These are phyloP conservation scores for Brienomyrus longianalis DNA, from an alignment of 2,113 vertebrate genomes.

Conservation along the genomic window DNA sequence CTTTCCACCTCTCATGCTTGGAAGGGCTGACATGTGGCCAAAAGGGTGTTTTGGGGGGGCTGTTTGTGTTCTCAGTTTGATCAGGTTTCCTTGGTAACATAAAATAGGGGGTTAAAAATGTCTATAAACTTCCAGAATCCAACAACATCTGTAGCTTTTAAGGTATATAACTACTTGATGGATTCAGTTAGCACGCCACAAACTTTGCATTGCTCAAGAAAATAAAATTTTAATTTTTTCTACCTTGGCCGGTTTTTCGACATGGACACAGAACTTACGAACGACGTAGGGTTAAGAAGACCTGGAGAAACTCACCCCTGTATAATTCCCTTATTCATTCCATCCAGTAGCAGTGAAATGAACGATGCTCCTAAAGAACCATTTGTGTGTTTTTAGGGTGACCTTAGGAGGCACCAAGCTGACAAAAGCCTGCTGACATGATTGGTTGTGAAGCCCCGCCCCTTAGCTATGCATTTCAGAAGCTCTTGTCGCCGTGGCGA, in stretches of 20 bases:
- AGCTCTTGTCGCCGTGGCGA: background rate
- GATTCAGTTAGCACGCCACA: background rate
- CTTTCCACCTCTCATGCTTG: background rate
- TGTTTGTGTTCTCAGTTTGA: background rate
- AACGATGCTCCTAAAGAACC: background rate
- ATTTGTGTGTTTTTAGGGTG: background rate
- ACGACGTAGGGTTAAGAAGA: too few species aligned
- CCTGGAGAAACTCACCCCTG: too few species aligned
- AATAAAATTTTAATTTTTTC: background rate
- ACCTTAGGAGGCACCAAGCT: background rate
- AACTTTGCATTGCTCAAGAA: background rate
- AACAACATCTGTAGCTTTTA: background rate
- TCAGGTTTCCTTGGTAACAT: background rate
- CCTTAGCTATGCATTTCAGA: background rate
- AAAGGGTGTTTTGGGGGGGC: background rate
- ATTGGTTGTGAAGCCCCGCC: background rate
- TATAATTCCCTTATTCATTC: background rate
- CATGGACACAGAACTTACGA: too few species aligned
- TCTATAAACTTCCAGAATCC: background rate
- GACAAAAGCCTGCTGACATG: background rate
- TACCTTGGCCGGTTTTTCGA: background rate
- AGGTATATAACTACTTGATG: background rate
- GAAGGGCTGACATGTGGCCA: background rate
- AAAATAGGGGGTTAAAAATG: background rate
- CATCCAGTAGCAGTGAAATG: background rate